These are phyloP conservation scores for Pluvianellus socialis DNA, from an alignment of 2,113 vertebrate genomes.

Conservation along the genomic window DNA sequence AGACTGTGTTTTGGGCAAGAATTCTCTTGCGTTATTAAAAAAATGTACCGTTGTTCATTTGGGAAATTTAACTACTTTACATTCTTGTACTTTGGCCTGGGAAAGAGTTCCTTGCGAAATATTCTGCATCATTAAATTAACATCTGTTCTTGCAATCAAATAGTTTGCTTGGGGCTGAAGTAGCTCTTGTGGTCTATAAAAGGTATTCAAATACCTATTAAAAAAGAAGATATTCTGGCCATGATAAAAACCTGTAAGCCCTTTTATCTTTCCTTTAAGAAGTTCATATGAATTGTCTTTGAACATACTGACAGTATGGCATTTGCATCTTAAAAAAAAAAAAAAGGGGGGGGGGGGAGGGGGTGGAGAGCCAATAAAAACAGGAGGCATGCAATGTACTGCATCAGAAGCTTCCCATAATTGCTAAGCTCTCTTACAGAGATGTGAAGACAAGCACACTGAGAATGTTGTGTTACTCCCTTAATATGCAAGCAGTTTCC, in stretches of 20 bases:
- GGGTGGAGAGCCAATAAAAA: not conserved
- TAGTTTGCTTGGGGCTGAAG: not conserved
- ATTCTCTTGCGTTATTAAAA: not conserved
- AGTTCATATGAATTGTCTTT: not conserved
- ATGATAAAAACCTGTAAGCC: not conserved
- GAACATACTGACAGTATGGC: not conserved
- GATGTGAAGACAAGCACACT: not conserved
- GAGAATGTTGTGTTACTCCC: not conserved
- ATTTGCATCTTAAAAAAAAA: not conserved
- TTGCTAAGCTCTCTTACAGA: not conserved
- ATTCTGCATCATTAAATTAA: not conserved
- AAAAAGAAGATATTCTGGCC: not conserved
- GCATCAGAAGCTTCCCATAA: not conserved
- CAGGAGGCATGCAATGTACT: not conserved
- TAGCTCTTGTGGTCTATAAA: not conserved
- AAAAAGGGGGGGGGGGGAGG: rapidly evolving
- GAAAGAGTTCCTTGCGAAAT: not conserved
- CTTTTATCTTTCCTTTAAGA: not conserved
- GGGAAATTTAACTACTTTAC: not conserved
- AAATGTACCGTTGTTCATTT: not conserved
- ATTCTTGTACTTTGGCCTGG: not conserved
- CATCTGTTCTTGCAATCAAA: not conserved
- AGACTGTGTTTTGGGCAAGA: not conserved
- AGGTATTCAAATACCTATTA: not conserved
- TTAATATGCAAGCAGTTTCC: not conserved